Base-by-base conservation (phyloP, 2,797 vertebrate genomes). In the Sebastolobus altivelis region DNA sequence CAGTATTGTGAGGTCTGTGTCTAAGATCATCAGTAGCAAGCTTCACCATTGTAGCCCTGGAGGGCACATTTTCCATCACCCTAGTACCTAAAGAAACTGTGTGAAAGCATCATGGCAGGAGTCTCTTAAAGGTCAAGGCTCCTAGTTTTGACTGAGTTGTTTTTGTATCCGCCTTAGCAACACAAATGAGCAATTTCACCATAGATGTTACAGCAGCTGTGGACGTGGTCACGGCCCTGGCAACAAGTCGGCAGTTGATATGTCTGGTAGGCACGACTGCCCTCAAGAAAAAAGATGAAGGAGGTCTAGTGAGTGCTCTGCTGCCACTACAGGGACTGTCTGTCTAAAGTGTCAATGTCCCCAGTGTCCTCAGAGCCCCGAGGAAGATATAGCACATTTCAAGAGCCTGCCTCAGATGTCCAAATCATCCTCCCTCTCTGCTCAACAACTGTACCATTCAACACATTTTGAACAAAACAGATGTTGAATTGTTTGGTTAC, bases 181-280 rank as follows among this genome's bases (percentile, higher is more conserved):
- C 35, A 69, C 63, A 87, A 82, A 88, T 40, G 38, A 79, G 65
- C 40, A 68, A 63, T 82, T 76, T 79, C 65, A 58, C 18, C 52
- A 16, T 9, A 3, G 31, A 49, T 81, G 76, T 60, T 71, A 16
- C 37, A 77, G 74, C 46, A 16, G 8, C 75, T 75, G 37, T 52
- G 52, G 69, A 58, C 69, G 31, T 60, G 65, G 79, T 72, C 74
- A 46, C 2, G 25, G 79, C 72, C 54, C 40, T 20, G 66, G 62
- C 68, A 56, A 56, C 79, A 68, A 58, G 81, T 46, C 16, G 20
- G 63, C 54, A 77, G 77, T 35, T 71, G 38, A 69, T 74, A 40
- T 22, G 46, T 82, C 62, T 66, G 55, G 59, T 29, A 69, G 72
- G 46, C 72, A 67, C 46, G 63, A 65, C 67, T 78, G 56, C 76